Evolutionary conservation across 2,113 vertebrate genomes (phyloP).

Genomic region (Oenanthe melanoleuca): DNA sequence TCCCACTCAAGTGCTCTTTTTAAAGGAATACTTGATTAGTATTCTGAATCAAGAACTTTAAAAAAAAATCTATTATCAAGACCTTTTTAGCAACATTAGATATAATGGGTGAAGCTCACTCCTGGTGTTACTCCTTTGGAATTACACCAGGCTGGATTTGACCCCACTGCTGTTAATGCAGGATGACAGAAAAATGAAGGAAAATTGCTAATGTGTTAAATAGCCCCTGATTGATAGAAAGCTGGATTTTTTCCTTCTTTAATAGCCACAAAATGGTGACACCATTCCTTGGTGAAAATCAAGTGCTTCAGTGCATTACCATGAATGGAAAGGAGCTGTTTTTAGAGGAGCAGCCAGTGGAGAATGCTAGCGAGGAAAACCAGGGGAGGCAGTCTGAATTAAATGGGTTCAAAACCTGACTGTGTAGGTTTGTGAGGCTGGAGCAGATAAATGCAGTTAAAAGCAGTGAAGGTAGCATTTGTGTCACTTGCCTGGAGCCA

Average conservation of each 20-base stretch:
- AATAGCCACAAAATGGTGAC: conserved; percentile 23
- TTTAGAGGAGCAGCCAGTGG: background rate
- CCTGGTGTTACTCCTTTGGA: conserved; percentile 20
- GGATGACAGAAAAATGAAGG: conserved; percentile 38
- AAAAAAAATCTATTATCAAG: conserved; percentile 45
- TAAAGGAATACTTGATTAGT: conserved; percentile 42
- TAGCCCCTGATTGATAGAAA: conserved; percentile 40
- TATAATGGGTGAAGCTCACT: background rate
- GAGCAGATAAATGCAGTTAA: background rate
- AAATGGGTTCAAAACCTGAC: background rate
- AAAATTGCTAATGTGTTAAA: conserved; percentile 37
- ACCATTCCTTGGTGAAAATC: conserved; percentile 3
- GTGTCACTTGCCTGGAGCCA: background rate
- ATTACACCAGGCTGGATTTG: conserved; percentile 36
- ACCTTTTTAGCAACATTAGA: conserved; percentile 31
- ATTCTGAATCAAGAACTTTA: conserved; percentile 48
- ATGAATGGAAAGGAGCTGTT: conserved; percentile 26
- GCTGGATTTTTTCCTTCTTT: background rate
- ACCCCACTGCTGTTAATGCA: conserved; percentile 1
- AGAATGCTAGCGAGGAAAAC: background rate
- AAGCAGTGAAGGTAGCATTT: background rate
- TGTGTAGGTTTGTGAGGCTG: background rate
- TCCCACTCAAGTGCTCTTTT: conserved; percentile 34
- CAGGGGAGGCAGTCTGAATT: background rate
- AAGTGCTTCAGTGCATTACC: background rate